Evolutionary conservation across 2,113 vertebrate genomes (phyloP).

Genomic region (Herpailurus yagouaroundi): DNA sequence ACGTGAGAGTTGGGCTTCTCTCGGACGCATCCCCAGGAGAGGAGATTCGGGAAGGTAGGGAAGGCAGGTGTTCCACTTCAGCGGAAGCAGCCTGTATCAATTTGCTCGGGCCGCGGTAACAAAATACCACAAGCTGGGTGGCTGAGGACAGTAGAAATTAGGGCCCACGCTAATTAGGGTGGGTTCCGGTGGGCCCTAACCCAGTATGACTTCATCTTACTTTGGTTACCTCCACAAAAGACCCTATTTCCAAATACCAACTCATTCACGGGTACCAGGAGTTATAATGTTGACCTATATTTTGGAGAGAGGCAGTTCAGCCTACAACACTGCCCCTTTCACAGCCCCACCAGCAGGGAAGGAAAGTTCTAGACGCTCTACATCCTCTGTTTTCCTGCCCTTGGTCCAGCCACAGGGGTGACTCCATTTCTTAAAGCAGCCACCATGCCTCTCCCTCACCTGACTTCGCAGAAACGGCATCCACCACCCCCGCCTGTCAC

Average conservation of each 20-base stretch:
- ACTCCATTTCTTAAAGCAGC: not conserved
- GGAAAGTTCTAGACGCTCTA: accelerated
- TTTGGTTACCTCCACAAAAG: not conserved
- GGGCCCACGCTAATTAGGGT: not conserved
- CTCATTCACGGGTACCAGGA: too few species aligned
- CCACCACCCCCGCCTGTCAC: not conserved
- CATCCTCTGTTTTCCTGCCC: not conserved
- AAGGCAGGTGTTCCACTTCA: accelerated
- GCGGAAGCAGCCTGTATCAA: accelerated
- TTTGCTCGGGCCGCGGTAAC: not conserved
- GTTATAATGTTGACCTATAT: not conserved
- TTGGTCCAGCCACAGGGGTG: not conserved
- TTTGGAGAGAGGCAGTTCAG: accelerated
- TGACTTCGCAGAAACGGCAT: not conserved
- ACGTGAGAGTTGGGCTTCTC: accelerated
- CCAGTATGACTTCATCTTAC: not conserved
- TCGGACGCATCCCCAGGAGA: accelerated
- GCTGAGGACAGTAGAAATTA: not conserved
- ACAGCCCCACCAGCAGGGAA: accelerated
- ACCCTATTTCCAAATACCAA: not conserved
- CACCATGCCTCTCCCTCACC: accelerated
- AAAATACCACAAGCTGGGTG: not conserved
- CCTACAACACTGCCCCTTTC: not conserved
- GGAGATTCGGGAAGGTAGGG: accelerated
- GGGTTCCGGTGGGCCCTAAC: too few species aligned